Conservation (phyloP, 2,797 vertebrate genomes). For the Tinamus major region DNA sequence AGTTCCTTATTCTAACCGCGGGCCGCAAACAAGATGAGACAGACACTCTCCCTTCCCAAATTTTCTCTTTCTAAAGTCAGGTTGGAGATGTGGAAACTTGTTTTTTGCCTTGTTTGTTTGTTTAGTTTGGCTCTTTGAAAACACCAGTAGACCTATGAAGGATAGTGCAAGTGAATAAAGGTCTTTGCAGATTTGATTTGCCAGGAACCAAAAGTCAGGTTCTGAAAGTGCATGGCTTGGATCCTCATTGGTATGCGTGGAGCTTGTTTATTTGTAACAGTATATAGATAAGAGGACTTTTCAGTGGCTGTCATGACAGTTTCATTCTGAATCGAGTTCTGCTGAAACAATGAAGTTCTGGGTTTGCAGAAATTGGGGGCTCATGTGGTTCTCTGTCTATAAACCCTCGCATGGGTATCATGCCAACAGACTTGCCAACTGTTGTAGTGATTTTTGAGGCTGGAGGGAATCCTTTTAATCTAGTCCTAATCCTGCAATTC, state of each 20-base stretch:
- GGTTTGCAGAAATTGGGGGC: not conserved
- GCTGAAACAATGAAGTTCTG: not conserved
- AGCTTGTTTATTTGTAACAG: not conserved
- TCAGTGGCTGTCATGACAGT: not conserved
- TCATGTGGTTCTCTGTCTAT: not conserved
- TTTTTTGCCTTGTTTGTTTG: not conserved
- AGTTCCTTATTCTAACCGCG: slow-evolving; percentile 54
- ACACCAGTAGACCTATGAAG: not conserved
- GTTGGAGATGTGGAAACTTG: slow-evolving; percentile 22
- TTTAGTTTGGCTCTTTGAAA: not conserved
- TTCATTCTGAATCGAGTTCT: not conserved
- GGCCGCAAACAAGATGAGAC: not conserved
- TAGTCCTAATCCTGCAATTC: not conserved
- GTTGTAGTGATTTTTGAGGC: not conserved
- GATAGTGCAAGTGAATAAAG: not conserved
- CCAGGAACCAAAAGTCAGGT: not conserved
- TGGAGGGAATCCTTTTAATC: not conserved
- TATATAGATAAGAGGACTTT: not conserved
- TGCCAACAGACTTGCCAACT: not conserved
- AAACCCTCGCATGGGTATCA: not conserved
- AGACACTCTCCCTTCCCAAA: slow-evolving; percentile 63
- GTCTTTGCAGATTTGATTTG: not conserved
- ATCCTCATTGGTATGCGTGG: not conserved
- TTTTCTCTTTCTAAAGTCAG: slow-evolving; percentile 58
- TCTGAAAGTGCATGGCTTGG: accelerated